These are phyloP conservation scores for Harpagifer antarcticus DNA, from an alignment of 2,797 vertebrate species.

Conservation along the genomic window DNA sequence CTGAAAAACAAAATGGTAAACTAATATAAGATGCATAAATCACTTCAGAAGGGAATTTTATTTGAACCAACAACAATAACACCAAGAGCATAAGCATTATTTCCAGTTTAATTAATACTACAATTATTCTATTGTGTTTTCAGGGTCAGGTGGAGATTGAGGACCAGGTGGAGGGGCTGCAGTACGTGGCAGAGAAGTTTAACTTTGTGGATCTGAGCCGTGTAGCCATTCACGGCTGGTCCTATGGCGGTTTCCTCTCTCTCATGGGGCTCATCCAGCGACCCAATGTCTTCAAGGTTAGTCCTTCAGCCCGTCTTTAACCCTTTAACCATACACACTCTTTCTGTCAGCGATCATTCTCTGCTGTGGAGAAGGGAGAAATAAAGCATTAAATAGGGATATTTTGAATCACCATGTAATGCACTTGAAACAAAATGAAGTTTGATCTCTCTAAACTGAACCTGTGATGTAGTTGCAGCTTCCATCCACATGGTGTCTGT, in stretches of 20 bases:
- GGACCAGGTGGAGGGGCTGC: constrained; percentile 97
- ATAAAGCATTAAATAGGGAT: not conserved
- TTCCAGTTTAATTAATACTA: not conserved
- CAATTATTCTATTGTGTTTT: not conserved
- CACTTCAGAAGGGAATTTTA: rapidly evolving
- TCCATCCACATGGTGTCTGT: constrained; percentile 69
- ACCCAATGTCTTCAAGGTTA: constrained; percentile 95
- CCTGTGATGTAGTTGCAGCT: constrained; percentile 48
- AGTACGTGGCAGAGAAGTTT: constrained; percentile 95
- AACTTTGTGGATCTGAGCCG: constrained; percentile 96
- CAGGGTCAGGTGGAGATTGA: constrained; percentile 98
- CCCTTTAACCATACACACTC: not conserved
- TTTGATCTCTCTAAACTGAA: not conserved
- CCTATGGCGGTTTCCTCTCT: constrained; percentile 96
- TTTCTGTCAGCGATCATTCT: not conserved
- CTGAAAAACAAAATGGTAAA: constrained; percentile 97
- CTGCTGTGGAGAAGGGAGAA: not conserved
- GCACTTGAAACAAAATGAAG: not conserved
- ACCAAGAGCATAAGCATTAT: not conserved
- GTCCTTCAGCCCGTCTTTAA: not conserved
- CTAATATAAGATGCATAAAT: not conserved
- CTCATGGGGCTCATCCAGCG: constrained; percentile 98
- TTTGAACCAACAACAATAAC: not conserved
- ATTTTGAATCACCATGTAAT: not conserved
- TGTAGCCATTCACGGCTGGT: constrained; percentile 97